Conservation (phyloP, 2,888 invertebrate genomes). For the Melinaea marsaeus region DNA sequence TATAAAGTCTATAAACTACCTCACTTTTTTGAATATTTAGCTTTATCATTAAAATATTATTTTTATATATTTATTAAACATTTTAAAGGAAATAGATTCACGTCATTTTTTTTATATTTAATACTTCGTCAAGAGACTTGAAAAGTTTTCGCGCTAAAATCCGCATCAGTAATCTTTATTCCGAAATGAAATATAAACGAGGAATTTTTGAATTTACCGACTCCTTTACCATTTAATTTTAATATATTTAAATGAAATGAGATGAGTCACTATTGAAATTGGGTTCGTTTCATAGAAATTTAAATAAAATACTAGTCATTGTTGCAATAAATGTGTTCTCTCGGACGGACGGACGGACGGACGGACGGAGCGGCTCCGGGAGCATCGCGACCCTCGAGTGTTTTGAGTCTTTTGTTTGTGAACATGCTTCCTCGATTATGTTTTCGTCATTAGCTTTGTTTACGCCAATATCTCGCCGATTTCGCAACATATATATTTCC, state of each 20-base stretch:
- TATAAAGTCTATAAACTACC: not conserved
- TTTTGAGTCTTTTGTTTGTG: constrained; percentile 56
- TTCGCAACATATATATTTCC: constrained; percentile 8
- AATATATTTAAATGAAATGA: constrained; percentile 33
- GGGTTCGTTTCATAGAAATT: constrained; percentile 42
- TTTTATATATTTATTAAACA: too few species aligned
- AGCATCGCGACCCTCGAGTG: constrained; percentile 35
- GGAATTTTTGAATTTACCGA: constrained; percentile 15
- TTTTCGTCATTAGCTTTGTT: constrained; percentile 42
- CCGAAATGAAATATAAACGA: constrained; percentile 12
- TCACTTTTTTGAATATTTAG: not conserved
- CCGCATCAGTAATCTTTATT: constrained; percentile 9
- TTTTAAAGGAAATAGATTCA: too few species aligned
- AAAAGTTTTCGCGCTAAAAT: constrained; percentile 10
- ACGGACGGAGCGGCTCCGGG: constrained; percentile 53
- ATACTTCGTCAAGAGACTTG: not conserved
- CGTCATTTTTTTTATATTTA: not conserved
- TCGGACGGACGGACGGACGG: constrained; percentile 45
- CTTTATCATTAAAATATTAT: too few species aligned
- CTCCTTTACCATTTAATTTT: constrained; percentile 21
- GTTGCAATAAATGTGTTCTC: constrained; percentile 55
- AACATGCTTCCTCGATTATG: constrained; percentile 50
- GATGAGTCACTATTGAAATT: constrained; percentile 34
- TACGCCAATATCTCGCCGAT: constrained; percentile 25
- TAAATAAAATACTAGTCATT: constrained; percentile 63